Evolutionary conservation across 2,113 vertebrate species (phyloP), one percentile per base, ranked within the genome.

Genomic region (Oreocharis arfaki): DNA sequence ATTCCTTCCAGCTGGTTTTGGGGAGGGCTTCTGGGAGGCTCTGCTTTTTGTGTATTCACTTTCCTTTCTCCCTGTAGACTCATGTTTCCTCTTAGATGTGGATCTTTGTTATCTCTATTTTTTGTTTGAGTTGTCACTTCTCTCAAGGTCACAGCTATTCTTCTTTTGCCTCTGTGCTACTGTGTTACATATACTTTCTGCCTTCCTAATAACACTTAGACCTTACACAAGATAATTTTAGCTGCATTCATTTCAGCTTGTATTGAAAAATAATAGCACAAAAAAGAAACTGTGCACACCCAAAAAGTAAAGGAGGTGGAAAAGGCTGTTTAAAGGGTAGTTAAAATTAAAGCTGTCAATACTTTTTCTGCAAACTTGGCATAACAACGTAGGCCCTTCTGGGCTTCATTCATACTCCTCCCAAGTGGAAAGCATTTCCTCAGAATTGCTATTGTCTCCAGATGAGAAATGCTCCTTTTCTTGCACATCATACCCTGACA

Each of bases 131-230:
- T 28, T 1, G 0, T 30, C 0, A 0, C 24, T 75, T 83, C 30
- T 80, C 46, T 92, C 49, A 92, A 83, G 67, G 59, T 88, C 85
- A 93, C 21, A 55, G 22, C 53, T 75, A 33, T 22, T 89, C 39
- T 49, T 49, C 39, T 69, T 93, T 87, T 74, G 50, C 3, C 32
- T 65, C 13, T 60, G 8, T 70, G 59, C n/a, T 70, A 18, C 37
- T 33, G 5, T 49, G 23, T 60, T 68, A 32, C 9, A 47, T n/a
- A 55, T 3, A 37, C 23, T 56, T 79, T 83, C 74, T 91, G 49
- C n/a, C 61, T 83, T 90, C 42, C n/a, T 41, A 59, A 21, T 37
- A 60, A 75, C 16, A 39, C 63, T 90, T 79, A 79, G 57, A 59
- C 27, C 8, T 69, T 56, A 61, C 5, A 76, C 3, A 52, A 28